Percentiles rank a stretch among this genome's conserved stretches.
Conservation (phyloP, 2,113 vertebrate genomes). For the Anguilla japonica region DNA sequence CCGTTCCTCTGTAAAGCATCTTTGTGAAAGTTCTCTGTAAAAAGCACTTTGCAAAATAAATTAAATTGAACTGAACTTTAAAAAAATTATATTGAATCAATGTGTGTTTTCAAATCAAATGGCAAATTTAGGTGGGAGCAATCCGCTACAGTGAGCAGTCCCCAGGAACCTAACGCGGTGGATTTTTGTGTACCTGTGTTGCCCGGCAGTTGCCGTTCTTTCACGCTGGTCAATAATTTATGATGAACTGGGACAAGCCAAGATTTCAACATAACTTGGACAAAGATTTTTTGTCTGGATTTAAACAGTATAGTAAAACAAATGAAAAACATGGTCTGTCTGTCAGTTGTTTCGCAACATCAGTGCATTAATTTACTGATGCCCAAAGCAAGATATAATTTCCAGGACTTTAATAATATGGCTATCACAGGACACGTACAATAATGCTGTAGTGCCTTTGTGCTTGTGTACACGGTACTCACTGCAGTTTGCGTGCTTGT, state of each 20-base stretch:
- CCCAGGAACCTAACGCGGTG: background rate
- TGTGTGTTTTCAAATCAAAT: background rate
- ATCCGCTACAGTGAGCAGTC: background rate
- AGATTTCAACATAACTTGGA: background rate
- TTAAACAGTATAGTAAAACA: too few species aligned
- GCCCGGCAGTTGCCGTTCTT: background rate
- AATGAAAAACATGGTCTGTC: background rate
- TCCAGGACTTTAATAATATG: too few species aligned
- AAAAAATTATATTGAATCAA: background rate
- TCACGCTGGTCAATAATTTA: background rate
- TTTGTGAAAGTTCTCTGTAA: too few species aligned
- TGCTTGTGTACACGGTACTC: conserved; percentile 4
- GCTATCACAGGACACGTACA: too few species aligned
- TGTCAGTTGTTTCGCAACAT: too few species aligned
- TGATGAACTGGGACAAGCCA: background rate
- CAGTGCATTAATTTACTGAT: background rate
- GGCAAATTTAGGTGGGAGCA: background rate
- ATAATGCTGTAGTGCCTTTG: background rate
- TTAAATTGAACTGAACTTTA: too few species aligned
- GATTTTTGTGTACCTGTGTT: background rate
- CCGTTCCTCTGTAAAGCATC: too few species aligned
- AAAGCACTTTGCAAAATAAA: too few species aligned
- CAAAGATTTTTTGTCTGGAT: background rate
- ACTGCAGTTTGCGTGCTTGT: background rate
- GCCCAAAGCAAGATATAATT: too few species aligned